Evolutionary conservation across 2,797 vertebrate genomes (phyloP), one percentile per base, ranked within the genome.

Genomic region (Myotis vivesi): DNA sequence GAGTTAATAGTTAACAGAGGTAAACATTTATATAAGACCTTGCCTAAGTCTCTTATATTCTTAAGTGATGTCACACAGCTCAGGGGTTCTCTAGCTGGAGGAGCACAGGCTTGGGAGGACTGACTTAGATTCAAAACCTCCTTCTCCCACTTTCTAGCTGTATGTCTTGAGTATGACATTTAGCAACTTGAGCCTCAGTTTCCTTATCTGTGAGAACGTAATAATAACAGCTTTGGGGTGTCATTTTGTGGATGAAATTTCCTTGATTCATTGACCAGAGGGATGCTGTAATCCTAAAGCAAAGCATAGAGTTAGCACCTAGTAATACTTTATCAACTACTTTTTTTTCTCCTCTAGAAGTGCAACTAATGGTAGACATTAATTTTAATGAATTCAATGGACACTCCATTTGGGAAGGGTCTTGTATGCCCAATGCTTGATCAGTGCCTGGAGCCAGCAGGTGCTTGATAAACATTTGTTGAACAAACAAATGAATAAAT

Each of bases 161-260:
- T 33, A 9, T 3, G 8, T 49, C 12, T 20, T 64, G 8, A 90
- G 13, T 36, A 75, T 57, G 62, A 68, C 76, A 71, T 77, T 36
- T 46, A 55, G 59, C 10, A 8, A 41, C 30, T 53, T 2, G 30
- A 66, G 17, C 66, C 38, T 87, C 38, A 46, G 69, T 94, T 95
- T 73, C 57, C 64, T 94, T 49, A 68, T 64, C 64, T 85, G 23
- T 71, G 33, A 84, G 44, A 51, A 75, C 25, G 30, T 71, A 49
- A 53, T 73, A 28, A 12, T 71, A 73, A 41, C 25, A 64, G 20
- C 44, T 33, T 17, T 3, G 2, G 13, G 57, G 16, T 73, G n/a
- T 23, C 76, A 75, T 79, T 93, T 83, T 89, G n/a, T 85, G 2
- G 68, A 53, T 92, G 44, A 80, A 83, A 83, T 76, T 25, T 93